Percentiles rank a stretch among this genome's conserved stretches.
Conservation (phyloP, 2,888 invertebrate species). For the Phengaris alcon region DNA sequence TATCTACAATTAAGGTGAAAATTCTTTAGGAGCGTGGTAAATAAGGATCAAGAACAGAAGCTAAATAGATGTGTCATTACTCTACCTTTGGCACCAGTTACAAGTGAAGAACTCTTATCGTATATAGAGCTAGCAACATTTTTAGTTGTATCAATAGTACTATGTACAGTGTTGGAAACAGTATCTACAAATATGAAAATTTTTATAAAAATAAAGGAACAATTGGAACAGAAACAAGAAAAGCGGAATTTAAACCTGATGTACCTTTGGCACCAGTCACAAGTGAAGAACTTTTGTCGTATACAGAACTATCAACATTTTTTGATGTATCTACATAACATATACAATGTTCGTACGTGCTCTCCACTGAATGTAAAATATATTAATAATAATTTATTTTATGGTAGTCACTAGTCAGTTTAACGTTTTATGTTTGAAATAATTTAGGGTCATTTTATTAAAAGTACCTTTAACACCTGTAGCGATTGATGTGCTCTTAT, state of each 20-base stretch:
- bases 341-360: no score
- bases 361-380: conserved; percentile 49
- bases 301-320: conserved; percentile 35
- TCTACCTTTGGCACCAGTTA: conserved; percentile 45
- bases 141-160: conserved; percentile 47
- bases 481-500: conserved; percentile 41
- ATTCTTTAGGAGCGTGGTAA: conserved; percentile 7
- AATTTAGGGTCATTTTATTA: neutral
- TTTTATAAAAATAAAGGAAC: neutral
- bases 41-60: neutral
- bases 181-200: conserved; percentile 48
- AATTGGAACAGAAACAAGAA: neutral
- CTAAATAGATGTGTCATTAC: neutral
- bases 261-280: conserved; percentile 50
- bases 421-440: neutral
- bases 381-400: neutral
- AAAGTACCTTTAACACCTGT: conserved; percentile 48
- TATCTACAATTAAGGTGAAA: conserved; percentile 45
- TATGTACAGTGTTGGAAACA: conserved; percentile 41
- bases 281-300: conserved; percentile 46
- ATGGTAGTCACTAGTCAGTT: neutral
- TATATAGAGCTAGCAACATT: conserved; percentile 43
- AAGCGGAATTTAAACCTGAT: neutral
- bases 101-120: conserved; percentile 51
- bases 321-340: conserved; percentile 49